These are phyloP conservation scores for Enteromius unitaeniatus DNA, from an alignment of 2,797 vertebrate genomes.

Conservation along the genomic window DNA sequence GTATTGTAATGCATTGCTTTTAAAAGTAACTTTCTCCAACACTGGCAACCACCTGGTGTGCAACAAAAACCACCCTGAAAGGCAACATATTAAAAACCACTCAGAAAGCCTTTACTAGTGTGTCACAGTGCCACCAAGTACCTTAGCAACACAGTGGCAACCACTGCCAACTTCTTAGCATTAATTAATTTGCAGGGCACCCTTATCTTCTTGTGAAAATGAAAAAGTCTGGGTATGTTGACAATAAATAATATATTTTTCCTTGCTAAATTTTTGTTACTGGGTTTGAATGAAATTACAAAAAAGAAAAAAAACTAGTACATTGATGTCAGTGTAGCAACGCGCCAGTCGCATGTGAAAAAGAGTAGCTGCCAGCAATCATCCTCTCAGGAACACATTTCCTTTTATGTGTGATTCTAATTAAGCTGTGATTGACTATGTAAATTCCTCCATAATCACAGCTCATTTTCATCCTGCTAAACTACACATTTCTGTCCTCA, in stretches of 20 bases:
- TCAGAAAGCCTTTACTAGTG: not conserved
- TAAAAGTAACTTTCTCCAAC: not conserved
- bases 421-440: conserved; percentile 14
- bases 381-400: conserved; percentile 24
- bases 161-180: not conserved
- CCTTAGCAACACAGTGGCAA: not conserved
- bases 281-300: not conserved
- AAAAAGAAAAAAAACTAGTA: not conserved
- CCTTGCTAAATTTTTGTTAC: not conserved
- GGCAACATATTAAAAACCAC: not conserved
- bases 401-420: conserved; percentile 22
- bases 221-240: not conserved
- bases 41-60: not conserved
- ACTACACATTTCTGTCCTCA: conserved; percentile 5
- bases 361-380: conserved; percentile 1
- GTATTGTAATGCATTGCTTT: not conserved
- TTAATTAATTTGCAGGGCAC: not conserved
- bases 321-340: not conserved
- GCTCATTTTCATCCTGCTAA: conserved; percentile 21
- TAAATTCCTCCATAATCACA: conserved; percentile 39
- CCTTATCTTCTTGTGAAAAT: not conserved
- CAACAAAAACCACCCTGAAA: not conserved
- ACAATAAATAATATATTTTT: not conserved
- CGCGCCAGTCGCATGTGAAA: conserved; percentile 1
- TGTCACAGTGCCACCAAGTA: no score